phyloP scores from a whole-genome alignment of 2,797 vertebrate species.

The Salarias fasciatus region DNA sequence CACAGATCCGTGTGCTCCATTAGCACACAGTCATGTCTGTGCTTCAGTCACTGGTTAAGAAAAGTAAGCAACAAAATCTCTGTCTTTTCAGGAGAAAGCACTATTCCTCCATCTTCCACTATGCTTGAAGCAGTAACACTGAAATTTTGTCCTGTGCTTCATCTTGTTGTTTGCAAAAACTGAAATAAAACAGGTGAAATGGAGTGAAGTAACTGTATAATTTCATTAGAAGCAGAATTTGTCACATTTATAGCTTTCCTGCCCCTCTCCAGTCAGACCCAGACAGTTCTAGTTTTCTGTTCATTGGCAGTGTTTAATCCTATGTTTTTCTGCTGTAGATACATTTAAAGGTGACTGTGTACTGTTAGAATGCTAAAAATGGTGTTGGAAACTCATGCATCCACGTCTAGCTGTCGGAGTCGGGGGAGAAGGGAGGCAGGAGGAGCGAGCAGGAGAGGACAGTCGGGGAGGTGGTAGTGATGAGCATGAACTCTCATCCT shows the following conservation, averaged over 20 bases:
- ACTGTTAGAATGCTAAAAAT: constrained; percentile 45
- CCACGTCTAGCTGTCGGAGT: constrained; percentile 43
- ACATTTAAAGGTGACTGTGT: constrained; percentile 56
- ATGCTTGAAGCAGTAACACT: constrained; percentile 31
- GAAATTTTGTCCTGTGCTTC: constrained; percentile 27
- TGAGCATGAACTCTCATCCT: constrained; percentile 51
- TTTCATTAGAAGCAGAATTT: constrained; percentile 30
- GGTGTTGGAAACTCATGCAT: constrained; percentile 50
- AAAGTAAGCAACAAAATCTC: constrained; percentile 35
- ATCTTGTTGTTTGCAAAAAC: constrained; percentile 3
- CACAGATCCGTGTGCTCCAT: constrained; percentile 15
- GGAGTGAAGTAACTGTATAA: constrained; percentile 12
- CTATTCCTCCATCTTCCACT: constrained; percentile 45
- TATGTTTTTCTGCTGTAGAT: constrained; percentile 49
- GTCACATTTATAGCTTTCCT: neutral
- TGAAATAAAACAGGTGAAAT: constrained; percentile 14
- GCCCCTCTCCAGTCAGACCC: neutral
- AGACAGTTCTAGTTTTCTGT: constrained; percentile 40
- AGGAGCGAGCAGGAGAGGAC: constrained; percentile 36
- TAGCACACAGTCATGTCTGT: constrained; percentile 36
- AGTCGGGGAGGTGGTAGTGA: constrained; percentile 48
- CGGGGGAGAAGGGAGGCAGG: constrained; percentile 24
- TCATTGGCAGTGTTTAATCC: constrained; percentile 31
- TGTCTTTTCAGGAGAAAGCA: constrained; percentile 17
- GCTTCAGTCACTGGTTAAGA: constrained; percentile 32